Evolutionary conservation across 2,797 vertebrate genomes (phyloP), one percentile per base, ranked within the genome.

Genomic region (Rhinoraja longicauda): DNA sequence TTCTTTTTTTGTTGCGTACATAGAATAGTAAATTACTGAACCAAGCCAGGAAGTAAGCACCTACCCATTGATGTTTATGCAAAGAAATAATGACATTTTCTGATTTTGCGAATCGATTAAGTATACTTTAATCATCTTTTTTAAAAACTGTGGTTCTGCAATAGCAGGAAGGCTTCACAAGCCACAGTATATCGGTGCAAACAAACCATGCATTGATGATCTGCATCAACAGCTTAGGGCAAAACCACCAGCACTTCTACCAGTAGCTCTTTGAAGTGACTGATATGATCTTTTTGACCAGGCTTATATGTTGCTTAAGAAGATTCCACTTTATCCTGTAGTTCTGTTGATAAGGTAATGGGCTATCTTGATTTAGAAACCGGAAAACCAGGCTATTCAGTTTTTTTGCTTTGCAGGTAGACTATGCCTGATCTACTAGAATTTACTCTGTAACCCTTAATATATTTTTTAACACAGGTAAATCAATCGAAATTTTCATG

Each of bases 221-320:
- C 53, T 92, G 72, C 67, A 75, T 13, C 70, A 45, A 92, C 67
- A 53, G 90, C 67, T 92, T 92, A 75, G 24, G 67, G 90, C 26
- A 10, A 92, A 92, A 29, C 70, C 70, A 92, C 90, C 70, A 72
- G 39, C 53, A 45, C 70, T 75, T 72, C 90, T 53, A 92, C 70
- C 70, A 92, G 67, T 29, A 73, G 90, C 36, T 92, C 90, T 75
- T 92, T 92, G 70, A 92, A 92, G 36, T 72, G 26, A 57, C 36
- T 75, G 90, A 75, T 92, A 75, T n/a, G 45, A 92, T 92, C 70
- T 92, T 92, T 92, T 53, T 92, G 70, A 75, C 70, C 13, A 92
- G 70, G 90, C 4, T 92, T 73, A 92, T 17, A 75, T 39, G 70
- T 45, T 26, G 21, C 29, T 39, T 91, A 73, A 91, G 39, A 32